Evolutionary conservation across 2,888 invertebrate species (phyloP).

Genomic region (Macrosiphum euphorbiae): DNA sequence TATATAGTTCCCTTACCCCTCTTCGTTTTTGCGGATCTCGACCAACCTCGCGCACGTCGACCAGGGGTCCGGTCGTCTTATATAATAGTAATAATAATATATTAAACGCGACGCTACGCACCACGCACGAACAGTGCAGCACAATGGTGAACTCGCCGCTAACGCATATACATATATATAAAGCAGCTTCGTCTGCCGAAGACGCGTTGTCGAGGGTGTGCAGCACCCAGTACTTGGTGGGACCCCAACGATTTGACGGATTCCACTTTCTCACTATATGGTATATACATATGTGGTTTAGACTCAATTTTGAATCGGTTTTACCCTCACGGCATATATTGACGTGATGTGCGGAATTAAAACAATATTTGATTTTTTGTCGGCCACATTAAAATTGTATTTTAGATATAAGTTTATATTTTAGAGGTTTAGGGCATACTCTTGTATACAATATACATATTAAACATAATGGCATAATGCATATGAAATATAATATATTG

Average conservation of each 20-base stretch:
- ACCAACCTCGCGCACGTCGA: not conserved
- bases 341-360: not conserved
- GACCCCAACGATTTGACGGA: not conserved
- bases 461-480: not conserved
- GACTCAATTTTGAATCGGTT: not conserved
- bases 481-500: not conserved
- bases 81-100: slow-evolving; percentile 10
- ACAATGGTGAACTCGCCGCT: not conserved
- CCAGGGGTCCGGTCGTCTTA: slow-evolving; percentile 9
- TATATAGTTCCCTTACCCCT: not conserved
- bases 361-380: not conserved
- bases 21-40: not conserved
- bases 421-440: not conserved
- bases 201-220: not conserved
- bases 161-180: not conserved
- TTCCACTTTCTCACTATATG: not conserved
- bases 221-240: not conserved
- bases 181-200: not conserved
- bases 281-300: not conserved
- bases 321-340: not conserved
- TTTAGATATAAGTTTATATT: not conserved
- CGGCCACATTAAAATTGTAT: not conserved
- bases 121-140: not conserved
- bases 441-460: not conserved
- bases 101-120: not conserved